Evolutionary conservation across 1,140 invertebrate species (phyloP), one percentile per base, ranked within the genome.

Genomic region (Papilio glaucus): DNA sequence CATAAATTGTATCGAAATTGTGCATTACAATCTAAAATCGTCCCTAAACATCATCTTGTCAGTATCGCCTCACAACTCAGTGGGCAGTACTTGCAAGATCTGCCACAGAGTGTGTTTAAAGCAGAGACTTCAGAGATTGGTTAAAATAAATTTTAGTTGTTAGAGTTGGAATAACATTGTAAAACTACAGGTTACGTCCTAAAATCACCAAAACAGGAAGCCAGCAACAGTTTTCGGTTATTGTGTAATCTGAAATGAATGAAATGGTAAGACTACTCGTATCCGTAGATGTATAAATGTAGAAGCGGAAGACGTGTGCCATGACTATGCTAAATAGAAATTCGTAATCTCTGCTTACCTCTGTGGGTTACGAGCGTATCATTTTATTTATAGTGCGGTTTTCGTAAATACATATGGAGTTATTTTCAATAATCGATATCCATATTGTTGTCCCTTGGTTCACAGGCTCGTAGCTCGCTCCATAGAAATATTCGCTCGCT

Each of bases 1-100:
- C 24, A 69, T 69, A 69, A 69, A 69, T 69, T 49, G 67, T 49
- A 49, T 49, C 26, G 39, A 33, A 33, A 69, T 53, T 49, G 67
- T 33, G 67, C 67, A 49, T 49, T 29, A 33, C 67, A 29, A 26
- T 69, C 67, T 69, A 69, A 69, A 69, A 69, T 69, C 41, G 67
- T 49, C 67, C 29, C 41, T 69, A 53, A 69, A 33, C 42, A 42
- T 69, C 67, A 53, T 69, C 42, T 53, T 33, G 67, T 53, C 67
- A 69, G 67, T 53, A 41, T 69, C 67, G 18, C 12, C 63, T 41
- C 38, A 21, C 63, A 33, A 53, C 26, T 18, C 42, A 33, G 67
- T 69, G 67, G 67, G 41, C 18, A 69, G 67, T 26, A 21, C 21
- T 26, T 26, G 4, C 38, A 12, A 37, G 33, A 12, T n/a, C 6